These are phyloP conservation scores for Panonychus citri DNA, from an alignment of 1,140 invertebrate genomes.

Conservation along the genomic window DNA sequence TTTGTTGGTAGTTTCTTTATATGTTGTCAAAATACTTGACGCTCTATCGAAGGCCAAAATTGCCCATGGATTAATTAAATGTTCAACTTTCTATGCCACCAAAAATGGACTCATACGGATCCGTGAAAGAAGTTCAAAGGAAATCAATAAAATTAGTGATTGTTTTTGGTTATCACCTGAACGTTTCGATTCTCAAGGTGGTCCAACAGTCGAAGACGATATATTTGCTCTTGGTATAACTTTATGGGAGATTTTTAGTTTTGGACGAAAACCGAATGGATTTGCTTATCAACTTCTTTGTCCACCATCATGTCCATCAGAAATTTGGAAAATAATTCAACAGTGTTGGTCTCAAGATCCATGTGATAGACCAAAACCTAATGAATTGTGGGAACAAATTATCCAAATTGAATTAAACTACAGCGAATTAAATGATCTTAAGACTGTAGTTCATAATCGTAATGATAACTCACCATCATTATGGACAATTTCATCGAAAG, in stretches of 20 bases:
- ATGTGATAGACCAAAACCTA: too few species aligned
- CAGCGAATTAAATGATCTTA: too few species aligned
- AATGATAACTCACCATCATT: too few species aligned
- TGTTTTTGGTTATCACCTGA: constrained; percentile 11
- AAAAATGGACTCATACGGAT: too few species aligned
- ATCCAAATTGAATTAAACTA: constrained; percentile 40
- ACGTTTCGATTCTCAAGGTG: constrained; percentile 30
- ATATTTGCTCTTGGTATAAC: constrained; percentile 72
- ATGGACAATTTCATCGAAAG: too few species aligned
- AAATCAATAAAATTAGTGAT: constrained; percentile 24
- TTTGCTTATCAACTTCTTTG: constrained; percentile 33
- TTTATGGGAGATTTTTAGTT: constrained; percentile 67
- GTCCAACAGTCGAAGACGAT: too few species aligned
- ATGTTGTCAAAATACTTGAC: too few species aligned
- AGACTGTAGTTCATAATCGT: too few species aligned
- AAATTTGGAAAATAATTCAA: constrained; percentile 57
- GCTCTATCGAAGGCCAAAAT: too few species aligned
- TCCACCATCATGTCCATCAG: constrained; percentile 47
- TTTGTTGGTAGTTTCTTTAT: too few species aligned
- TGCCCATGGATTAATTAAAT: constrained; percentile 65
- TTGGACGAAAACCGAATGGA: constrained; percentile 27
- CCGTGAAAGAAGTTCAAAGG: constrained; percentile 39
- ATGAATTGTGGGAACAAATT: constrained; percentile 38
- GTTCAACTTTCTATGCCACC: constrained; percentile 50
- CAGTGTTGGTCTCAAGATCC: constrained; percentile 63